Base-by-base conservation (phyloP, 2,888 invertebrate species). In the Mylabris sibirica region DNA sequence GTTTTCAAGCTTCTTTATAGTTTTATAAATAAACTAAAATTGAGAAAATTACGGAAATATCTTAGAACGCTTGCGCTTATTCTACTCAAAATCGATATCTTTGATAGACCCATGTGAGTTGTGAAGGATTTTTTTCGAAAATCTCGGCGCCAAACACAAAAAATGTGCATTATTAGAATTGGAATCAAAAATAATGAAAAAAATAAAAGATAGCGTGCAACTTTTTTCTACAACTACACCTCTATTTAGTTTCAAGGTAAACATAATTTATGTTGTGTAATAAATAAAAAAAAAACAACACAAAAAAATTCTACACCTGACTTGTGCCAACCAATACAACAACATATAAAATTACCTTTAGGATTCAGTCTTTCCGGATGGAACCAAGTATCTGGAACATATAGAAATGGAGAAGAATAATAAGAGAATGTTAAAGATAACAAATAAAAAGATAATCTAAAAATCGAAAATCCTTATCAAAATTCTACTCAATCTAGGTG, bases 321-420 rank as follows among this genome's bases (percentile, higher is more conserved):
- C 53, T 30, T 6, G 20, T 38, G 30, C 8, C 30, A 12, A 44
- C 35, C 30, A 65, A 60, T 38, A 60, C 59, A 60, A 49, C 59
- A 60, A 59, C 62, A 57, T 38, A 17, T 65, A 34, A 34, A 53
- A 49, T 66, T 91, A 95, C 95, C 95, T 92, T 90, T 91, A 79
- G 95, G 95, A 87, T 95, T 93, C 87, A 95, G 92, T 87, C 93
- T 92, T 88, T 94, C 93, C 83, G 95, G 95, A 87, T 94, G 93
- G 90, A 95, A 95, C 95, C 95, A 95, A 88, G 94, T 93, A 91
- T 94, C 95, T 95, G 93, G 87, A 88, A 76, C 71, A 70, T 34
- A 67, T 4, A 38, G 22, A 41, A 44, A 26, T 11, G 14, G 20
- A 41, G 14, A 41, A 35, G 24, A 44, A 11, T 20, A 4, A 61